These are phyloP conservation scores for Fistularia tabacaria DNA, from an alignment of 2,797 vertebrate species.

Conservation along the genomic window DNA sequence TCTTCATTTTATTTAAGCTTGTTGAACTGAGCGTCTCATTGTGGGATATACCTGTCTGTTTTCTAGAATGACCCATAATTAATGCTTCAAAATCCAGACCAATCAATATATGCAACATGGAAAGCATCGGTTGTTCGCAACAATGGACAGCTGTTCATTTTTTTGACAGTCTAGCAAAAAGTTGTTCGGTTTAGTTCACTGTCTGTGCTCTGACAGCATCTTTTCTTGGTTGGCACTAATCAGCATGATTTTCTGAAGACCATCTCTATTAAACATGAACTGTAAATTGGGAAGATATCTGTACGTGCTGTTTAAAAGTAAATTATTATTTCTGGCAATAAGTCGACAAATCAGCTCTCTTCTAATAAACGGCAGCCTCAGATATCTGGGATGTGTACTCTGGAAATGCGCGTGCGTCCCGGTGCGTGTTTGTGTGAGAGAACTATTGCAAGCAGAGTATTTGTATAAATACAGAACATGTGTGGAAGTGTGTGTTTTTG, in stretches of 20 bases:
- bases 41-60: constrained; percentile 45
- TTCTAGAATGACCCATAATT: constrained; percentile 7
- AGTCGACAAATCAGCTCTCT: constrained; percentile 18
- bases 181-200: not conserved
- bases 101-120: not conserved
- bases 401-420: constrained; percentile 2
- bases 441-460: constrained; percentile 34
- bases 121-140: no score
- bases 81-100: not conserved
- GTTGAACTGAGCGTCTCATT: constrained; percentile 26
- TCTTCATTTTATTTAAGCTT: no score
- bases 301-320: no score
- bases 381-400: constrained; percentile 46
- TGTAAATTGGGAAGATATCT: no score
- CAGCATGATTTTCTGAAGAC: not conserved
- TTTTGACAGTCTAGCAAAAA: not conserved
- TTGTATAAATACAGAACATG: constrained; percentile 53
- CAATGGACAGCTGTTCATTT: not conserved
- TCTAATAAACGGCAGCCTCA: constrained; percentile 12
- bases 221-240: not conserved
- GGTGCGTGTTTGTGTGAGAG: constrained; percentile 10
- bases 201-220: no score
- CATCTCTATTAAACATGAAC: not conserved
- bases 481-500: constrained; percentile 63
- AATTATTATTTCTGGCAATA: constrained; percentile 9